Conservation (phyloP, 1,140 invertebrate species). For the Hycleus phaleratus region DNA sequence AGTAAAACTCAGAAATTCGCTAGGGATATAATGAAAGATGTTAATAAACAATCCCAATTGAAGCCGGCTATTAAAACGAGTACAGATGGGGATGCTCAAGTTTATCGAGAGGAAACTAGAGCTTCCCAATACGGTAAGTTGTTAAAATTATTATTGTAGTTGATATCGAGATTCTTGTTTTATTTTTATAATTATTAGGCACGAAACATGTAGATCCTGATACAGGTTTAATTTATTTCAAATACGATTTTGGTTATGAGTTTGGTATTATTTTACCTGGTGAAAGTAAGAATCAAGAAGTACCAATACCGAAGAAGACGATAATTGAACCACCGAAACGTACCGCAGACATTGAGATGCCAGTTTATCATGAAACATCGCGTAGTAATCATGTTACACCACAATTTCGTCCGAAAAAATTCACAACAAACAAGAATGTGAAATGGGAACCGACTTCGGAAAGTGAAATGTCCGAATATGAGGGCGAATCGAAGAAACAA, state of each 20-base stretch:
- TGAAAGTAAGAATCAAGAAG: slow-evolving; percentile 51
- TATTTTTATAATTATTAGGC: slow-evolving; percentile 42
- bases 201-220: slow-evolving; percentile 70
- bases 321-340: slow-evolving; percentile 46
- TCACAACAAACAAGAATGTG: slow-evolving; percentile 45
- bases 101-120: slow-evolving; percentile 61
- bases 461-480: slow-evolving; percentile 52
- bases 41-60: slow-evolving; percentile 44
- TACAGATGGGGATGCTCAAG: slow-evolving; percentile 50
- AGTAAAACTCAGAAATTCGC: slow-evolving; percentile 63
- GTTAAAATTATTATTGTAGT: not conserved
- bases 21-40: slow-evolving; percentile 55
- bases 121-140: slow-evolving; percentile 62
- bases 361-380: slow-evolving; percentile 54
- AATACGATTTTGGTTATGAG: slow-evolving; percentile 77
- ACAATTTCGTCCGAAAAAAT: slow-evolving; percentile 41
- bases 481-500: slow-evolving; percentile 42
- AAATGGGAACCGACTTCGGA: slow-evolving; percentile 59
- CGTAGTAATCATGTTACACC: slow-evolving; percentile 8
- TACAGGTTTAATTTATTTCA: slow-evolving; percentile 72
- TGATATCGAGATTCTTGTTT: not conserved
- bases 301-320: slow-evolving; percentile 37
- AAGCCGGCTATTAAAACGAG: slow-evolving; percentile 49
- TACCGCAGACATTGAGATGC: slow-evolving; percentile 51
- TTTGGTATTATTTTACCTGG: slow-evolving; percentile 67